phyloP scores from a whole-genome alignment of 2,888 invertebrate genomes.

The Anoplius nigerrimus region DNA sequence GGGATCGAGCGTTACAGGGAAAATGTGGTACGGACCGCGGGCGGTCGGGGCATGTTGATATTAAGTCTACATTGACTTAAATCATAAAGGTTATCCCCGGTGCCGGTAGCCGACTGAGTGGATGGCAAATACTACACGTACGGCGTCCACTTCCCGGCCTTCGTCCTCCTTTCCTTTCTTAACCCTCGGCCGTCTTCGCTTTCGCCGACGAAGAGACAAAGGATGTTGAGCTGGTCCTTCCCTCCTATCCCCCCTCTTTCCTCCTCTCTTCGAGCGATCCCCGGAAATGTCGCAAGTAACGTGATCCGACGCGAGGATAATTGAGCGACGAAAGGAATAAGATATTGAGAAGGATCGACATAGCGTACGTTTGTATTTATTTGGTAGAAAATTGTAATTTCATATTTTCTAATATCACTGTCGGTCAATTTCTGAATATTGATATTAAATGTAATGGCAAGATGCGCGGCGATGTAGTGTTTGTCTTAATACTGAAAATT shows the following conservation, averaged over 20 bases:
- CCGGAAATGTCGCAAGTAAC: no score
- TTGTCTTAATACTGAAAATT: no score
- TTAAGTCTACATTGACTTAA: constrained; percentile 54
- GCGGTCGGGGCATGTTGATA: constrained; percentile 39
- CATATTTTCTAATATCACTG: no score
- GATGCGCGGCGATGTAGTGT: no score
- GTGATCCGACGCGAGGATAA: no score
- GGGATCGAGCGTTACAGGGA: constrained; percentile 20
- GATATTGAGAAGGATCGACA: no score
- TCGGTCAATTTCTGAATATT: no score
- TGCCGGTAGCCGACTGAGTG: constrained; percentile 39
- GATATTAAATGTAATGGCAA: no score
- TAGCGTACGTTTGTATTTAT: no score
- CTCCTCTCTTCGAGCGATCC: not conserved
- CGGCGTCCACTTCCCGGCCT: constrained; percentile 33
- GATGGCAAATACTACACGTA: constrained; percentile 43
- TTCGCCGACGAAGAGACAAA: constrained; percentile 21
- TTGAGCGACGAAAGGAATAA: no score
- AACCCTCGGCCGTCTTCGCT: constrained; percentile 16
- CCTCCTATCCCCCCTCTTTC: constrained; percentile 9
- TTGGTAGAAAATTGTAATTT: no score
- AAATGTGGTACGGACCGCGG: not conserved
- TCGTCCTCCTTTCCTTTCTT: constrained; percentile 13
- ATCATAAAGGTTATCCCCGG: constrained; percentile 47
- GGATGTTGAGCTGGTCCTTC: constrained; percentile 24